Evolutionary conservation across 2,888 invertebrate species (phyloP).

Genomic region (Protula sp.): DNA sequence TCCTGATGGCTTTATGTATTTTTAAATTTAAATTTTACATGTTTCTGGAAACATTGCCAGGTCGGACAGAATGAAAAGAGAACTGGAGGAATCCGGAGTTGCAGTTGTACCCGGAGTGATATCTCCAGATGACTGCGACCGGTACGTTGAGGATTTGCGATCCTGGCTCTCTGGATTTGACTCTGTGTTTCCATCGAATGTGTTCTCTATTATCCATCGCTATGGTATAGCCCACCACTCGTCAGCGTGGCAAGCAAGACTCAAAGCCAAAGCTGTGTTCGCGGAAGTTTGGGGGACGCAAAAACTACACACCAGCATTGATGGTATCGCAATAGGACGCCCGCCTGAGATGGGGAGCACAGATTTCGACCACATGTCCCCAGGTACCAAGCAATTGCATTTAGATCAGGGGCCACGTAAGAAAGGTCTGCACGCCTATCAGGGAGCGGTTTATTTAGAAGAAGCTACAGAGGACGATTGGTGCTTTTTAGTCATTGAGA

Average conservation of each 20-base stretch:
- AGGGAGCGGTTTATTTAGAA: conserved; percentile 35
- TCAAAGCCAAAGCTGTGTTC: conserved; percentile 35
- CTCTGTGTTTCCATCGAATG: conserved; percentile 22
- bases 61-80: too few relatives aligned
- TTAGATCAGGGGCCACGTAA: conserved; percentile 33
- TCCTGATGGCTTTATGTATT: too few relatives aligned
- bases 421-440: conserved; percentile 39
- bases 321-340: conserved; percentile 40
- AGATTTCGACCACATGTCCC: conserved; percentile 11
- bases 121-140: conserved; percentile 26
- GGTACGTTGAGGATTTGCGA: conserved; percentile 24
- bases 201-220: conserved; percentile 32
- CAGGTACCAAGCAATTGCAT: conserved; percentile 30
- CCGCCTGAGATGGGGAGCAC: conserved; percentile 39
- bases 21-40: too few relatives aligned
- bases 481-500: conserved; percentile 20
- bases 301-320: conserved; percentile 36
- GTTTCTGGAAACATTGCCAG: too few relatives aligned
- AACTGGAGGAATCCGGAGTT: conserved; percentile 30
- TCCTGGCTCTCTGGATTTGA: conserved; percentile 31
- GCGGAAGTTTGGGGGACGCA: conserved; percentile 38
- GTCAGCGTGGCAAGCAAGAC: conserved; percentile 34
- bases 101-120: conserved; percentile 31
- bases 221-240: conserved; percentile 35
- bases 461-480: conserved; percentile 28